These are phyloP conservation scores for Rhyacophila evoluta DNA, from an alignment of 2,888 invertebrate species.

Conservation along the genomic window DNA sequence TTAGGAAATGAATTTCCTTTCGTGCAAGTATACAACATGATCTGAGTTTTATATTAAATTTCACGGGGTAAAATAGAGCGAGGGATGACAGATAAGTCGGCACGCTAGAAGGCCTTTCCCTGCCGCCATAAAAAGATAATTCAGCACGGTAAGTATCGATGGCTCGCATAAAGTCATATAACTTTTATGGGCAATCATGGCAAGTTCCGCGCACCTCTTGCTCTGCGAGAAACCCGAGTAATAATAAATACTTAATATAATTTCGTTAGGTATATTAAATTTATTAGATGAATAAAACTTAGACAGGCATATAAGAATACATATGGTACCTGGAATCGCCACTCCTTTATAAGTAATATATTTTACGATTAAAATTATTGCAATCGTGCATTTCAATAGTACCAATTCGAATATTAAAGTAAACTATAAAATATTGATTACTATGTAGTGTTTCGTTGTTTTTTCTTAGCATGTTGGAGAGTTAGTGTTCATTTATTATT, in stretches of 20 bases:
- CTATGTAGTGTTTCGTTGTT: no score
- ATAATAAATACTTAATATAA: neutral
- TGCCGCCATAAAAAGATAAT: constrained; percentile 8
- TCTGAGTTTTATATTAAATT: neutral
- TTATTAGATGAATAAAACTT: no score
- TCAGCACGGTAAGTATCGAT: neutral
- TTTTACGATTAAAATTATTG: no score
- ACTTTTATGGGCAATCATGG: neutral
- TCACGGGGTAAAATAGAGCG: neutral
- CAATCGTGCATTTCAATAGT: no score
- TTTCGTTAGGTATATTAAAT: neutral
- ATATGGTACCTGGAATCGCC: no score
- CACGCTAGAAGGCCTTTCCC: neutral
- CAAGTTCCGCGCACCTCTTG: neutral
- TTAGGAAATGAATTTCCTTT: neutral
- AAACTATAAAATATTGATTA: no score
- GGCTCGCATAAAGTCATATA: neutral
- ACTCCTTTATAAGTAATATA: no score
- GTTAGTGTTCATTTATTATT: no score
- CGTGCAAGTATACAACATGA: neutral
- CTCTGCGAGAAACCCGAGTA: neutral
- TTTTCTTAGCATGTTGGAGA: no score
- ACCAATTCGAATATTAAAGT: no score
- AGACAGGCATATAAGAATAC: no score
- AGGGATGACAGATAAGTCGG: neutral